Evolutionary conservation across 1,140 invertebrate species (phyloP), one percentile per base, ranked within the genome.

Genomic region (Brachionus calyciflorus): DNA sequence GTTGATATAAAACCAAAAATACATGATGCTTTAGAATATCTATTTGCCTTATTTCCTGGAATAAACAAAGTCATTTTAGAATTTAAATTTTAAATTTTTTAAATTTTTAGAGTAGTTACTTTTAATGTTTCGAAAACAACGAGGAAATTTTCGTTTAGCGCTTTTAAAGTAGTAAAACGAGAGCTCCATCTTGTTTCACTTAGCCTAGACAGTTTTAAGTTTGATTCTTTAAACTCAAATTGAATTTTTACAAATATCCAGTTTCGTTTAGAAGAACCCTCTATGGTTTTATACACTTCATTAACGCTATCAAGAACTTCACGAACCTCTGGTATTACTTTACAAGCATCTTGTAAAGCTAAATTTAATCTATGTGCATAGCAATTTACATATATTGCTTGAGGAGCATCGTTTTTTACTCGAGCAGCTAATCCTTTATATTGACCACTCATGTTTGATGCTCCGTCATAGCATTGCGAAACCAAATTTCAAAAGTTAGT

Each of bases 311-410:
- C 65, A 30, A 49, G 19, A 9, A 24, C 30, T 9, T 69, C 49
- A 19, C 24, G 44, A 69, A 69, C 65, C 49, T 48, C 5, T 28
- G 26, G n/a, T 28, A 17, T 49, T 30, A 17, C 21, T 9, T 5
- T 30, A 17, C 41, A 69, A n/a, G 44, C 24, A 48, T 69, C 21
- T 28, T 48, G 10, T 40, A 69, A 21, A 28, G 41, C 40, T 26
- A 69, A 37, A 28, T 69, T 69, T 37, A 69, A 30, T 7, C 24
- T 46, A 48, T 69, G 63, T 28, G 41, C 63, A 69, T 69, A 48
- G 7, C 63, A 69, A 30, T 69, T 19, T 4, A 69, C 63, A 69
- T 69, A 69, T 14, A 69, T 24, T 14, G 41, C 63, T 48, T 28
- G n/a, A 4, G 26, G 19, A 40, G 19, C 21, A 19, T 24, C 60